Base-by-base conservation (phyloP, 2,113 vertebrate species). In the Azemiops feae region DNA sequence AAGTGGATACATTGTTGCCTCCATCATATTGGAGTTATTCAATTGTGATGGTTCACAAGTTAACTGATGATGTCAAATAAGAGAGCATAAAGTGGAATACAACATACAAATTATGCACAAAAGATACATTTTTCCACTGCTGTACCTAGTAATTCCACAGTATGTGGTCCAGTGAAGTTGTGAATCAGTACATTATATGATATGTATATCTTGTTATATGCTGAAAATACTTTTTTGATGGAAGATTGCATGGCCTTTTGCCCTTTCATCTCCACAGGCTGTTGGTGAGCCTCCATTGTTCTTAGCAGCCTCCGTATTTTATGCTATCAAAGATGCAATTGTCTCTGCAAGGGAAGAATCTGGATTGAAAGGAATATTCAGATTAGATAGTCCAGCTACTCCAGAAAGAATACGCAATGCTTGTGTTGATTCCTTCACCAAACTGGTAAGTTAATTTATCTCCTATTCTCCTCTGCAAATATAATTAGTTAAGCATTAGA, bases 211-310 rank as follows among this genome's bases (percentile, higher is more conserved):
- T 92, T 34, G 16, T 90, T 89, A 9, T 25, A n/a, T 14, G 43
- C 27, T 60, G 54, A 89, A 64, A 55, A 89, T 88, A 23, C 2
- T 10, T n/a, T n/a, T 7, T n/a, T 87, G 11, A 52, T 69, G 25
- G n/a, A 90, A 47, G 4, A 39, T 18, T 25, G 94, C 54, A 96
- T 69, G 88, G 27, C 94, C 7, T 92, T 90, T 95, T 69, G 89
- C 30, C 94, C 9, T 92, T 89, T 95, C 91, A 18, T 96, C 55
- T 53, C 0, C 92, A 30, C 94, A 99, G 99, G 99, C 98, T 87
- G 98, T 99, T 0, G 99, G 99, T 1, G 99, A 99, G 91, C 99
- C 99, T 0, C 99, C 99, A 20, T 98, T 99, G 30, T 99, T 99
- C 95, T 97, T 99, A 93, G 99, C 99, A 0, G 96, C 99, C 0